These are phyloP conservation scores for Conus ventricosus DNA, from an alignment of 1,140 invertebrate species.

Conservation along the genomic window DNA sequence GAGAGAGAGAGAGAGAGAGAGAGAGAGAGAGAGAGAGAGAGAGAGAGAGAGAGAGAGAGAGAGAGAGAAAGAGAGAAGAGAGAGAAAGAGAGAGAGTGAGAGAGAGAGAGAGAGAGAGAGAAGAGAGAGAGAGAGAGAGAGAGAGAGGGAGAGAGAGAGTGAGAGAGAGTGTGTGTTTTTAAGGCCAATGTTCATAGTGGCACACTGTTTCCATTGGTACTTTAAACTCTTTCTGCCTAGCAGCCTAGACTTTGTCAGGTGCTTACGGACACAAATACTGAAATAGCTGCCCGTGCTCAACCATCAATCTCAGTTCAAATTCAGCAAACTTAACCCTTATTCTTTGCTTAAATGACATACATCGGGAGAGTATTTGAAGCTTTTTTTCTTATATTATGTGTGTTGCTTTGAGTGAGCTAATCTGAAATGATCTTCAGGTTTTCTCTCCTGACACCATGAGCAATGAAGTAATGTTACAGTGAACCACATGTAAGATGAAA, in stretches of 20 bases:
- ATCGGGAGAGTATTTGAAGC: too few relatives aligned
- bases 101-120: conserved; percentile 27
- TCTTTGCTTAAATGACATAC: too few relatives aligned
- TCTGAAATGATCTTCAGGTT: too few relatives aligned
- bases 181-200: too few relatives aligned
- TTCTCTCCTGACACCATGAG: too few relatives aligned
- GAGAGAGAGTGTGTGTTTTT: background rate
- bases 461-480: too few relatives aligned
- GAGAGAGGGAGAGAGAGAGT: conserved; percentile 29
- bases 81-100: conserved; percentile 15
- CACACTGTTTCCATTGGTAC: background rate
- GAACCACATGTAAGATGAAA: too few relatives aligned
- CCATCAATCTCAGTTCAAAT: background rate
- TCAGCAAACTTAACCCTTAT: too few relatives aligned
- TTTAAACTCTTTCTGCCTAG: background rate
- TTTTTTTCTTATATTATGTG: too few relatives aligned
- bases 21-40: conserved; percentile 30
- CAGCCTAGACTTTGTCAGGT: too few relatives aligned
- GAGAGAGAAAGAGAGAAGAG: conserved; percentile 10
- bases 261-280: too few relatives aligned
- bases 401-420: too few relatives aligned
- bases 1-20: conserved; percentile 31
- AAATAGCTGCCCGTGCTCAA: background rate
- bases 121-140: conserved; percentile 30
- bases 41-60: conserved; percentile 29